A percentile compares a stretch with the other conserved stretches of the same genome.
These are phyloP conservation scores for Perccottus glenii DNA, from an alignment of 2,113 vertebrate species.

Conservation along the genomic window DNA sequence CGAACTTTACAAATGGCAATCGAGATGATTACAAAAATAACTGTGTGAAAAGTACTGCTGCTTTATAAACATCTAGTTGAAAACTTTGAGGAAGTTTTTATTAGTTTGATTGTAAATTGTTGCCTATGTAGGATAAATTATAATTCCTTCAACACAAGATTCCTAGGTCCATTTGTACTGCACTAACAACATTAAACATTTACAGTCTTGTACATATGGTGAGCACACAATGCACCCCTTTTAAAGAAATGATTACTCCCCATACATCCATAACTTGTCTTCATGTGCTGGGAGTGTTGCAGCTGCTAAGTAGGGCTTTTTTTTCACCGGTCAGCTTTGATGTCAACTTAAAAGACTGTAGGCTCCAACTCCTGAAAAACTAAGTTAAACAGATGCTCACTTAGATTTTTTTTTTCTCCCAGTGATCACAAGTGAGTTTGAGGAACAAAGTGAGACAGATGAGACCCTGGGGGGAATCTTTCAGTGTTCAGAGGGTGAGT, in stretches of 20 bases:
- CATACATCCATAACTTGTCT: constrained; percentile 3
- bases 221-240: background rate
- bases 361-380: constrained; percentile 26
- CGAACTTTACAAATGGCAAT: too few species aligned
- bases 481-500: constrained; percentile 34
- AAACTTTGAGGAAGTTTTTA: too few species aligned
- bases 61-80: too few species aligned
- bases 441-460: constrained; percentile 75
- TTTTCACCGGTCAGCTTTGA: constrained; percentile 42
- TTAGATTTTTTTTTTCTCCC: constrained; percentile 32
- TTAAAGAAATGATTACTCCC: constrained; percentile 5
- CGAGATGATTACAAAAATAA: too few species aligned
- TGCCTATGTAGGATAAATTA: too few species aligned
- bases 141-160: too few species aligned
- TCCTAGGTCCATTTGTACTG: too few species aligned
- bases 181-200: too few species aligned
- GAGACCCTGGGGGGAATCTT: constrained; percentile 63
- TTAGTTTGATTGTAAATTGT: too few species aligned
- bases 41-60: too few species aligned
- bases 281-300: constrained; percentile 18
- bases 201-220: background rate
- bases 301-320: constrained; percentile 15
- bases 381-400: constrained; percentile 63
- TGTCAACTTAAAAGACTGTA: constrained; percentile 40
- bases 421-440: constrained; percentile 57